Conservation (phyloP, 2,888 invertebrate genomes). For the Pachydiplax longipennis region DNA sequence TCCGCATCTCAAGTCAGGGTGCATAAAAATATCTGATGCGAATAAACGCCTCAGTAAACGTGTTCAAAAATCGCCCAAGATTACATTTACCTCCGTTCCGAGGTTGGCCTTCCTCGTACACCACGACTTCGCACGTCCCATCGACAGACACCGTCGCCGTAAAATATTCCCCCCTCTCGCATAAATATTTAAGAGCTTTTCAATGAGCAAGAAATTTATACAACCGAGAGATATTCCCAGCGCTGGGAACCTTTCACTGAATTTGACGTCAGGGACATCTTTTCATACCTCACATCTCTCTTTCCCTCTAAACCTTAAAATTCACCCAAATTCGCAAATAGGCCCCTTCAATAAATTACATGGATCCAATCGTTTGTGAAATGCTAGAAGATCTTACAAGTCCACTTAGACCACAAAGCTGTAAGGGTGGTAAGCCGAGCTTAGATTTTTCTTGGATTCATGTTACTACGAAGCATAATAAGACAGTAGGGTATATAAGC, state of each 20-base stretch:
- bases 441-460: no score
- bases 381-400: no score
- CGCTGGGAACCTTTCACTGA: background rate
- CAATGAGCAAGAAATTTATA: background rate
- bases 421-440: no score
- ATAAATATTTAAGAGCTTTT: background rate
- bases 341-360: no score
- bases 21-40: background rate
- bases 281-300: background rate
- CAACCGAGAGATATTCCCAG: background rate
- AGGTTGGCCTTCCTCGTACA: background rate
- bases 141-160: background rate
- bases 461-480: no score
- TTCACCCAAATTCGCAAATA: no score
- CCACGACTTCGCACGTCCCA: background rate
- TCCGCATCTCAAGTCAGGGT: no score
- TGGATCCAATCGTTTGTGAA: no score
- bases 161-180: background rate
- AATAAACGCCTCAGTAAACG: background rate
- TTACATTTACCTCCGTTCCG: background rate
- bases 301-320: background rate
- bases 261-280: background rate
- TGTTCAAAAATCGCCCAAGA: background rate
- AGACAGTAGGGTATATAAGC: no score
- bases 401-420: no score